A percentile compares a stretch with the other conserved stretches of the same genome.
Evolutionary conservation across 2,888 invertebrate genomes (phyloP).

Genomic region (Lymantria monacha): DNA sequence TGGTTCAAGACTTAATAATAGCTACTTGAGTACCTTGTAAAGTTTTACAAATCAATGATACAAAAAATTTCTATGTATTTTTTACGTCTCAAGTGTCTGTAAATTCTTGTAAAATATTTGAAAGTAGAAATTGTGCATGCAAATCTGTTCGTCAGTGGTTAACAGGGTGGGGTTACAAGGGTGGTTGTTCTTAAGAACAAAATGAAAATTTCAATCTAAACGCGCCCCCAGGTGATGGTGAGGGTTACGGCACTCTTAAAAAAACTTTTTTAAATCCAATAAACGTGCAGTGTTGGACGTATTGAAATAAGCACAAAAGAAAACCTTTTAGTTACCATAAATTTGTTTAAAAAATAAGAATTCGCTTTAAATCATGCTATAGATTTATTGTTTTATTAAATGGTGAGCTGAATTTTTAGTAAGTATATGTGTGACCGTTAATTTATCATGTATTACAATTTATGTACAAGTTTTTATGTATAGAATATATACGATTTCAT

Average conservation of each 20-base stretch:
- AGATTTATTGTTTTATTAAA: too few species aligned
- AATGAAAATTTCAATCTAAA: conserved; percentile 77
- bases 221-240: conserved; percentile 65
- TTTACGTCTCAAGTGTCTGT: conserved; percentile 15
- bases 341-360: not conserved
- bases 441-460: too few species aligned
- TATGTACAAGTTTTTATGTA: too few species aligned
- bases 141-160: conserved; percentile 56
- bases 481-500: too few species aligned
- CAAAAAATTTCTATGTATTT: conserved; percentile 15
- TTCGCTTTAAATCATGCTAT: too few species aligned
- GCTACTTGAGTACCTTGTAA: too few species aligned
- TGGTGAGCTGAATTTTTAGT: too few species aligned
- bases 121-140: conserved; percentile 59
- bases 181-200: conserved; percentile 62
- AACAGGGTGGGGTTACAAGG: conserved; percentile 45
- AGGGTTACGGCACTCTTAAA: conserved; percentile 40
- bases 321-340: conserved; percentile 4
- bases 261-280: conserved; percentile 48
- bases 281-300: conserved; percentile 18
- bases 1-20: conserved; percentile 7
- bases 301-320: conserved; percentile 19
- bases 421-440: too few species aligned
- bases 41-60: conserved; percentile 18
- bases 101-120: conserved; percentile 35